Evolutionary conservation across 2,797 vertebrate species (phyloP).

Genomic region (Geotrypetes seraphini): DNA sequence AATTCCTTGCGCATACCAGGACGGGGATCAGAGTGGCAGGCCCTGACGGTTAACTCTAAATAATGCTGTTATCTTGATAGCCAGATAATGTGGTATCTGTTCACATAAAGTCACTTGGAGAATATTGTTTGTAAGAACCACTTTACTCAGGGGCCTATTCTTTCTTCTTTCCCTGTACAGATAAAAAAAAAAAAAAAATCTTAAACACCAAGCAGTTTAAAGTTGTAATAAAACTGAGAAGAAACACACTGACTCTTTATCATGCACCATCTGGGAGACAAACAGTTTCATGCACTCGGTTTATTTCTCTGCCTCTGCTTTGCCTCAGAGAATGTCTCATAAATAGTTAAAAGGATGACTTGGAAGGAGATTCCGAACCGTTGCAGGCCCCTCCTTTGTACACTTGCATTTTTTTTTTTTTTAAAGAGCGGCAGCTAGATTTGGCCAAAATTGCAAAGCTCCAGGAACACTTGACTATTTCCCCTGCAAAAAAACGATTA

Average conservation of each 20-base stretch:
- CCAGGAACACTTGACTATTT: too few relatives aligned
- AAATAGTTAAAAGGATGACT: constrained; percentile 66
- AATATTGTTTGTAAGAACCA: constrained; percentile 67
- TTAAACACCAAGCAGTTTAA: constrained; percentile 74
- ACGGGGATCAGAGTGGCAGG: constrained; percentile 62
- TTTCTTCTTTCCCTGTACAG: constrained; percentile 67
- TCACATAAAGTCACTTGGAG: constrained; percentile 57
- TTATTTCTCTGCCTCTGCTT: constrained; percentile 65
- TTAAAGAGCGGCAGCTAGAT: neutral
- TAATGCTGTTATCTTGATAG: constrained; percentile 79
- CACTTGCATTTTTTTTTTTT: neutral
- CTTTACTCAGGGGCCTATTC: constrained; percentile 60
- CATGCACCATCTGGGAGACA: constrained; percentile 49
- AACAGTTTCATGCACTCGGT: constrained; percentile 69
- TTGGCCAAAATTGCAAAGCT: too few relatives aligned
- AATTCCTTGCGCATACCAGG: constrained; percentile 69
- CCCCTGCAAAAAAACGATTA: too few relatives aligned
- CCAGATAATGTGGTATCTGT: constrained; percentile 80
- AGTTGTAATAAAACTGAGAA: constrained; percentile 67
- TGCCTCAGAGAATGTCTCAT: constrained; percentile 68
- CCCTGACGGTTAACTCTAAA: constrained; percentile 50
- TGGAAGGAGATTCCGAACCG: constrained; percentile 46
- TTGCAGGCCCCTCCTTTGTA: neutral
- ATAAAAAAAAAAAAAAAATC: constrained; percentile 69
- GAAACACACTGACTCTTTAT: constrained; percentile 55